A percentile compares a stretch with the other conserved stretches of the same genome.
Conservation (phyloP, 2,888 invertebrate species). For the Caenorhabditis sp. region DNA sequence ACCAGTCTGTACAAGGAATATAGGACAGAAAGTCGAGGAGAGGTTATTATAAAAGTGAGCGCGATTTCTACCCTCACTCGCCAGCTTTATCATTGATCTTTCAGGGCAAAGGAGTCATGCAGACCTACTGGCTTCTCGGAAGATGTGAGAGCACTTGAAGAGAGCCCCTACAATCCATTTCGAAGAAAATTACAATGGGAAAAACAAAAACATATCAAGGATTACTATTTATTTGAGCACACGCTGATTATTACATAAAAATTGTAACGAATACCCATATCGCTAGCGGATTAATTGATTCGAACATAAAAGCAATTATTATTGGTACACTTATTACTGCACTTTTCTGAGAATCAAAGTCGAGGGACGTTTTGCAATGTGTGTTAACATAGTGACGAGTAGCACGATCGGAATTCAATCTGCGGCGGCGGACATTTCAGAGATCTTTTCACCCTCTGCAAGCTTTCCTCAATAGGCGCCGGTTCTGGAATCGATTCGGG, state of each 20-base stretch:
- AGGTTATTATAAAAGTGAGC: slow-evolving; percentile 68
- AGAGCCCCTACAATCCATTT: slow-evolving; percentile 1
- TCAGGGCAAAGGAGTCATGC: slow-evolving; percentile 72
- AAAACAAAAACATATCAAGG: slow-evolving; percentile 14
- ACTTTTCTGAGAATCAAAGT: slow-evolving; percentile 22
- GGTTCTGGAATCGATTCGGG: slow-evolving; percentile 35
- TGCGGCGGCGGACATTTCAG: slow-evolving; percentile 45
- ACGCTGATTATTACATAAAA: too few relatives aligned
- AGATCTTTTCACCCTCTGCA: slow-evolving; percentile 33
- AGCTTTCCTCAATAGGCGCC: slow-evolving; percentile 1
- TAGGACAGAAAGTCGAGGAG: slow-evolving; percentile 65
- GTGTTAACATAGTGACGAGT: too few relatives aligned
- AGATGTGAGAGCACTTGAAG: slow-evolving; percentile 18
- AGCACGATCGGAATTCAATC: slow-evolving; percentile 36
- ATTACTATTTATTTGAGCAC: too few relatives aligned
- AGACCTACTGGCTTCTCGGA: slow-evolving; percentile 68
- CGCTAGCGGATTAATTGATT: slow-evolving; percentile 33
- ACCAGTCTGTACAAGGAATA: slow-evolving; percentile 58
- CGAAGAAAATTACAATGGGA: slow-evolving; percentile 9
- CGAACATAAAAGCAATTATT: too few relatives aligned
- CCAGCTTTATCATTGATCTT: slow-evolving; percentile 32
- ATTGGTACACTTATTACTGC: too few relatives aligned
- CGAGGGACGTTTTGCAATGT: too few relatives aligned
- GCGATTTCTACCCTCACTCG: too few relatives aligned
- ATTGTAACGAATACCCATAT: slow-evolving; percentile 41